These are phyloP conservation scores for Callipepla squamata DNA, from an alignment of 2,113 vertebrate species.

Conservation along the genomic window DNA sequence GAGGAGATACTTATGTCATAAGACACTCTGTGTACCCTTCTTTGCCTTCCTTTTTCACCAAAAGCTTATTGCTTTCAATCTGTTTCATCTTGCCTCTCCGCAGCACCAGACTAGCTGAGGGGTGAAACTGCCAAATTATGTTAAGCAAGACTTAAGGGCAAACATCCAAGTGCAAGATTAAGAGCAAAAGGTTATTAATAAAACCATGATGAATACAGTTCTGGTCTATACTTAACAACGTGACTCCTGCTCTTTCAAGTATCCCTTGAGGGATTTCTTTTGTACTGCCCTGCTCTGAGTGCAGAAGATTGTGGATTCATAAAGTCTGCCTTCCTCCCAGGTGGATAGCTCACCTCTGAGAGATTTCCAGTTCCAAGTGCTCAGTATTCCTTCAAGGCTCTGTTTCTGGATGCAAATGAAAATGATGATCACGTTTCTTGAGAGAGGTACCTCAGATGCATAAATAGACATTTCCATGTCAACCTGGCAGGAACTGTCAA, in stretches of 20 bases:
- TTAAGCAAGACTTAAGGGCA: neutral
- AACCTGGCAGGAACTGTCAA: neutral
- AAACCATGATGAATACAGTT: neutral
- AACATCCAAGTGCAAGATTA: neutral
- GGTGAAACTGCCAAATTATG: neutral
- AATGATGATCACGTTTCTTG: neutral
- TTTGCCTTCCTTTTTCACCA: neutral
- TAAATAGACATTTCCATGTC: neutral
- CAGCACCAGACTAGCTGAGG: neutral
- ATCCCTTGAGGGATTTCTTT: neutral
- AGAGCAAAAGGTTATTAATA: conserved; percentile 29
- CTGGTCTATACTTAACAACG: neutral
- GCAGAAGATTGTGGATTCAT: neutral
- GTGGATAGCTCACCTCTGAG: rapidly evolving
- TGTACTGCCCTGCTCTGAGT: neutral
- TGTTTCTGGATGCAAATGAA: neutral
- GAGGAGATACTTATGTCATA: neutral
- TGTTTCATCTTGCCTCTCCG: neutral
- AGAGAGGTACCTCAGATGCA: neutral
- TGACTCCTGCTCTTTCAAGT: neutral
- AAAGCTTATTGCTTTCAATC: neutral
- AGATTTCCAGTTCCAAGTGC: neutral
- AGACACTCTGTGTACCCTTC: neutral
- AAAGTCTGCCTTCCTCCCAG: neutral
- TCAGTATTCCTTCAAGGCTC: neutral